Evolutionary conservation across 2,113 vertebrate species (phyloP).

Genomic region (Piaya cayana): DNA sequence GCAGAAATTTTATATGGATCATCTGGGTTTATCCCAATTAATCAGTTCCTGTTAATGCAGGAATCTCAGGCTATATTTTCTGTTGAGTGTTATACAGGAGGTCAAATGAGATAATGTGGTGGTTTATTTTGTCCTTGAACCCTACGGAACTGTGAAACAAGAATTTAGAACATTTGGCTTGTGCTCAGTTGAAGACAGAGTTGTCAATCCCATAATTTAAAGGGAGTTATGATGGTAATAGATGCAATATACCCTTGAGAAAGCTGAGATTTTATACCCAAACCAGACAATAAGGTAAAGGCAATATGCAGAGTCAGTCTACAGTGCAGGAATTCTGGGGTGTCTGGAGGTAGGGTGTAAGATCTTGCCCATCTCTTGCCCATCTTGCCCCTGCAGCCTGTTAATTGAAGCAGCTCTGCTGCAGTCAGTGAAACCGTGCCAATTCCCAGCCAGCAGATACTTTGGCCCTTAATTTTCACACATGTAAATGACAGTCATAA

Average conservation of each 20-base stretch:
- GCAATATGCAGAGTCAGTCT: background rate
- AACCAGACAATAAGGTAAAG: background rate
- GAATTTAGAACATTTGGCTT: slow-evolving; percentile 2
- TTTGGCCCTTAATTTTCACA: background rate
- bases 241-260: background rate
- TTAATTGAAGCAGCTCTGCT: background rate
- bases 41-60: background rate
- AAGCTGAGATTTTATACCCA: background rate
- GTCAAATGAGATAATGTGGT: background rate
- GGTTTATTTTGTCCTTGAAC: background rate
- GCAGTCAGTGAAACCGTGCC: background rate
- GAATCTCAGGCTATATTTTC: background rate
- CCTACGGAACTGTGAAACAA: background rate
- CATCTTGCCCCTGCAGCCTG: background rate
- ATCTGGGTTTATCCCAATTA: background rate
- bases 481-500: slow-evolving; percentile 25
- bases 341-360: background rate
- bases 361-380: background rate
- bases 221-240: background rate
- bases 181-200: background rate
- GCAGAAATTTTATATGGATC: background rate
- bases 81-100: background rate
- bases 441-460: background rate
- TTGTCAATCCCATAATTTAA: background rate
- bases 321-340: background rate